phyloP scores from a whole-genome alignment of 2,888 invertebrate species.

The Rhyacophila evoluta region DNA sequence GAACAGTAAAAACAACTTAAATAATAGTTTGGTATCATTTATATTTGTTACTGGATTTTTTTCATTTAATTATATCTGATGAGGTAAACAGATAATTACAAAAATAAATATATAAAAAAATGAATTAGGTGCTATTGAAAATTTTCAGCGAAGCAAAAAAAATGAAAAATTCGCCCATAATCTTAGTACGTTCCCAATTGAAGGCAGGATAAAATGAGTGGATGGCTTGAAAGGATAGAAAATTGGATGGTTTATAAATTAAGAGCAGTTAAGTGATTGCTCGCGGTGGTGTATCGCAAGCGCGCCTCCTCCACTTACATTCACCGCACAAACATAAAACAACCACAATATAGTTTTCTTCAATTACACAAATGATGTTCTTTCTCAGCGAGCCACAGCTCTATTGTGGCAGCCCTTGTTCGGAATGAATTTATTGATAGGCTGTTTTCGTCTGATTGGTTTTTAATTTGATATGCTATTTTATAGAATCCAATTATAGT shows the following conservation, averaged over 20 bases:
- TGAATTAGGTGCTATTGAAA: no score
- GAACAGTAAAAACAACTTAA: no score
- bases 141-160: no score
- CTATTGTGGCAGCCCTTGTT: neutral
- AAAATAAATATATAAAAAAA: no score
- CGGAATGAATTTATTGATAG: neutral
- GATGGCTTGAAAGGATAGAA: slow-evolving; percentile 42
- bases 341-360: slow-evolving; percentile 34
- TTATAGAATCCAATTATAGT: no score
- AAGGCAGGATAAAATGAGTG: slow-evolving; percentile 44
- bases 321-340: slow-evolving; percentile 1
- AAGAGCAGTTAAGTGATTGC: slow-evolving; percentile 55
- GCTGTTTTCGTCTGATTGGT: neutral
- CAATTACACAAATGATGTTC: slow-evolving; percentile 51
- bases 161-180: neutral
- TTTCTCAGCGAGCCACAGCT: slow-evolving; percentile 7
- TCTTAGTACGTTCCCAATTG: slow-evolving; percentile 29
- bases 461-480: no score
- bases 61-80: no score
- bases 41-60: no score
- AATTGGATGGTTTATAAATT: slow-evolving; percentile 55
- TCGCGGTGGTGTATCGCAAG: slow-evolving; percentile 30
- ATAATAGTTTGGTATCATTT: no score
- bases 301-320: slow-evolving; percentile 23
- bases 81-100: no score